phyloP scores from a whole-genome alignment of 2,113 vertebrate species.

The Calyptommatus sinebrachiatus region DNA sequence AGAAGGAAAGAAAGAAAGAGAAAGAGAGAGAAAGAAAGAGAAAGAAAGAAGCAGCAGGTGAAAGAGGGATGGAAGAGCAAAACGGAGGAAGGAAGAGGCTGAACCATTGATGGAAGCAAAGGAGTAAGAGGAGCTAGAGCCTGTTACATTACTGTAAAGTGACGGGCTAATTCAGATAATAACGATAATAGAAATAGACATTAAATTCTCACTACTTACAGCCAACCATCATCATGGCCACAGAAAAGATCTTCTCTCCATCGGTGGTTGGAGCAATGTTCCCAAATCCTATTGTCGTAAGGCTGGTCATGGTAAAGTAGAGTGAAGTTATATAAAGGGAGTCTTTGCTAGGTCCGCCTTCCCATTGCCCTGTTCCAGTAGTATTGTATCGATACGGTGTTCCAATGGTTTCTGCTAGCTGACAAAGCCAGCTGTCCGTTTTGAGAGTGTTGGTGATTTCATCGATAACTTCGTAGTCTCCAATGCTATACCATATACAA shows the following conservation, averaged over 20 bases:
- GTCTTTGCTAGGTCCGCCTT: constrained; percentile 94
- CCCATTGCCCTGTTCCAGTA: constrained; percentile 90
- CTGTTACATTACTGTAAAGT: too few relatives aligned
- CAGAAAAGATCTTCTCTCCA: constrained; percentile 97
- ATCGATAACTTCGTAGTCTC: constrained; percentile 96
- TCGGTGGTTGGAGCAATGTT: constrained; percentile 96
- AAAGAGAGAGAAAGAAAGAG: background rate
- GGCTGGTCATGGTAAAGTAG: constrained; percentile 99
- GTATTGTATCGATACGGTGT: constrained; percentile 91
- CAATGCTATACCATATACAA: constrained; percentile 98
- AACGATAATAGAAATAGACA: background rate
- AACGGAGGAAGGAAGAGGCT: too few relatives aligned
- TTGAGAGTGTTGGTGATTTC: constrained; percentile 92
- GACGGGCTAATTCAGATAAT: too few relatives aligned
- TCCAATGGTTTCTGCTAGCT: constrained; percentile 90
- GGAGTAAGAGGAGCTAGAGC: too few relatives aligned
- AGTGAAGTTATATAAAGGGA: constrained; percentile 96
- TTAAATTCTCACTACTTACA: constrained; percentile 81
- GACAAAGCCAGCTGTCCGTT: constrained; percentile 96
- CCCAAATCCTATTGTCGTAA: constrained; percentile 97
- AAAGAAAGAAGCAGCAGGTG: too few relatives aligned
- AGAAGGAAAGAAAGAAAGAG: background rate
- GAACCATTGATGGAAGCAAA: too few relatives aligned
- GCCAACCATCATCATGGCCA: constrained; percentile 99
- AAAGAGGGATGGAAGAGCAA: background rate